Evolutionary conservation across 1,140 invertebrate species (phyloP), one percentile per base, ranked within the genome.

Genomic region (Pectinophora gossypiella): DNA sequence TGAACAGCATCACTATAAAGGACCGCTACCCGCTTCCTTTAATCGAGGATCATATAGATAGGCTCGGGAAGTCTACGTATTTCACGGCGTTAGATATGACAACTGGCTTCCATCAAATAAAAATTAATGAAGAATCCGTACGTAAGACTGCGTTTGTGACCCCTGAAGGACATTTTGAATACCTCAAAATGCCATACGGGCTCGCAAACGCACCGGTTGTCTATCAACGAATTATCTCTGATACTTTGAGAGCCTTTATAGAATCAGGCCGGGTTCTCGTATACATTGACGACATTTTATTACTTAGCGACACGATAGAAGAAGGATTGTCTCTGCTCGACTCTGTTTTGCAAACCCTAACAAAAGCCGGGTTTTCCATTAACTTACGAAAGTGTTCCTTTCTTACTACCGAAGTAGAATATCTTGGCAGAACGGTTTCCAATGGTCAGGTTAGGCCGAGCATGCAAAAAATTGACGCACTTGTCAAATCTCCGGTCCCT

Each of bases 181-280:
- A n/a, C n/a, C 9, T n/a, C n/a, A 10, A 15, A 38, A 38, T 38
- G 35, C 35, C 35, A n/a, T 38, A 6, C n/a, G 35, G 35, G 9
- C 35, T 38, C n/a, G 3, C 35, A 5, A 38, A 38, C n/a, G 35
- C 35, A 5, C 35, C 35, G 4, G 35, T 15, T 3, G 13, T 15
- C 5, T 38, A n/a, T 38, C 35, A 38, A 15, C 5, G 35, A 10
- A 38, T 38, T 3, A 38, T 38, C 4, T 23, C 22, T 23, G 22
- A 23, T 23, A 23, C 22, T 19, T 59, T 76, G 23, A 78, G 72
- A 18, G 65, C 67, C 1, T 81, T 82, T 47, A 64, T 79, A n/a
- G 79, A 70, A 0, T 68, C 61, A 0, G 67, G 68, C 36, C 55
- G 48, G 2, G 43, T 45, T 10, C 43, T 45, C 4, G 35, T 38